These are phyloP conservation scores for Ostrea edulis DNA, from an alignment of 1,140 invertebrate species.

Conservation along the genomic window DNA sequence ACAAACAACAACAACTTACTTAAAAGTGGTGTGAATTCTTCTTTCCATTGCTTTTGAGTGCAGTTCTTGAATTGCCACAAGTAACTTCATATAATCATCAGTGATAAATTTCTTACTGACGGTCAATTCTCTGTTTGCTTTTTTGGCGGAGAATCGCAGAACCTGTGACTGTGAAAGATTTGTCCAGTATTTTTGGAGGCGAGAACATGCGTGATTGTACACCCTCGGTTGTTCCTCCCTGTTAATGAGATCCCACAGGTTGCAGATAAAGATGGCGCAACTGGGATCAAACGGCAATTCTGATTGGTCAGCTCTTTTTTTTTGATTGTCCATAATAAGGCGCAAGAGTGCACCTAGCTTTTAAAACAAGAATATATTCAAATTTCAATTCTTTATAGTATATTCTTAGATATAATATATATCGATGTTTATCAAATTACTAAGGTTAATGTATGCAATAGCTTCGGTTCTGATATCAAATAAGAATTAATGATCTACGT, in stretches of 20 bases:
- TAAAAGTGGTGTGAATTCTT: conserved; percentile 60
- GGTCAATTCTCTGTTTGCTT: conserved; percentile 53
- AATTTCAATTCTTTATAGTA: background rate
- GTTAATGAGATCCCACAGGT: conserved; percentile 67
- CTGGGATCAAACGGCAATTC: conserved; percentile 58
- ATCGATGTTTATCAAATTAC: too few species aligned
- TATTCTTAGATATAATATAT: too few species aligned
- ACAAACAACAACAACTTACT: conserved; percentile 52
- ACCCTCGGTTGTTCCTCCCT: conserved; percentile 58
- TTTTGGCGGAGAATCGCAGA: conserved; percentile 61
- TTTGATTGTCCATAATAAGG: conserved; percentile 58
- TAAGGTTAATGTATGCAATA: too few species aligned
- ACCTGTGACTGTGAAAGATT: conserved; percentile 58
- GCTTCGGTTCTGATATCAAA: too few species aligned
- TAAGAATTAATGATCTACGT: too few species aligned
- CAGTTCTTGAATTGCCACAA: conserved; percentile 59
- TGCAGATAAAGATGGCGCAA: conserved; percentile 69
- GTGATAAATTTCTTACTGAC: conserved; percentile 59
- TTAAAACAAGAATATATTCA: conserved; percentile 28
- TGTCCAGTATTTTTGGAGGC: conserved; percentile 65
- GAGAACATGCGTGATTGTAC: conserved; percentile 60
- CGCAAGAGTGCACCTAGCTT: conserved; percentile 67
- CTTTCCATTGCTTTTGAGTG: conserved; percentile 53
- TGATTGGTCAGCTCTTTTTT: conserved; percentile 22
- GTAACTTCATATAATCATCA: conserved; percentile 53